A percentile compares a stretch with the other conserved stretches of the same genome.
These are phyloP conservation scores for Adelognathus sp. DNA, from an alignment of 2,888 invertebrate genomes.

Conservation along the genomic window DNA sequence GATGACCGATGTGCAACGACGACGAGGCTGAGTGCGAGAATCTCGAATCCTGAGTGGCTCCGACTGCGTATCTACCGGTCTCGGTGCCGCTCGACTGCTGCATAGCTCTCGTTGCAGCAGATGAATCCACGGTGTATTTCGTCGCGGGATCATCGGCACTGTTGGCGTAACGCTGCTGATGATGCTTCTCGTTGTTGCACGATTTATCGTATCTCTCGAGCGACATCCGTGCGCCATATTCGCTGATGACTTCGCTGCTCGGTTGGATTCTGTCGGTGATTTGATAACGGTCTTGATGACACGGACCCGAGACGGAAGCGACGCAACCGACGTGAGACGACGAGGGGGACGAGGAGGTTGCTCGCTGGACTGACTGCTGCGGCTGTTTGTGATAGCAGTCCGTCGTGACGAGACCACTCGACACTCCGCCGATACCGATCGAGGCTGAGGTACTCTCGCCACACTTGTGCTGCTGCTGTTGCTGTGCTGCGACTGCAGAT, in stretches of 20 bases:
- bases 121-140: conserved; percentile 43
- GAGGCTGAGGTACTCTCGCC: conserved; percentile 70
- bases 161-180: conserved; percentile 65
- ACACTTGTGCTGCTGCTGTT: conserved; percentile 74
- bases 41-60: conserved; percentile 65
- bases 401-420: conserved; percentile 75
- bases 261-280: conserved; percentile 83
- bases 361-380: conserved; percentile 78
- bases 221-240: conserved; percentile 67
- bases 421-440: conserved; percentile 73
- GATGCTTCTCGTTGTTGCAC: conserved; percentile 64
- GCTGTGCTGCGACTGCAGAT: conserved; percentile 69
- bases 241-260: conserved; percentile 79
- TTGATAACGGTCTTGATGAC: conserved; percentile 54
- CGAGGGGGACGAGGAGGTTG: conserved; percentile 76
- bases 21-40: conserved; percentile 64
- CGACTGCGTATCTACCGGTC: conserved; percentile 51
- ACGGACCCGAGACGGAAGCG: conserved; percentile 79
- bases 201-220: conserved; percentile 71
- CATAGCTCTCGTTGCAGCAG: conserved; percentile 57
- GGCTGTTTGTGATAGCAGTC: conserved; percentile 81
- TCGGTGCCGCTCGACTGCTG: conserved; percentile 67
- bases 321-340: conserved; percentile 54
- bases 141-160: conserved; percentile 48
- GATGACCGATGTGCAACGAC: conserved; percentile 64